A percentile compares a stretch with the other conserved stretches of the same genome.
phyloP scores from a whole-genome alignment of 2,113 vertebrate genomes.

The Rattus rattus region DNA sequence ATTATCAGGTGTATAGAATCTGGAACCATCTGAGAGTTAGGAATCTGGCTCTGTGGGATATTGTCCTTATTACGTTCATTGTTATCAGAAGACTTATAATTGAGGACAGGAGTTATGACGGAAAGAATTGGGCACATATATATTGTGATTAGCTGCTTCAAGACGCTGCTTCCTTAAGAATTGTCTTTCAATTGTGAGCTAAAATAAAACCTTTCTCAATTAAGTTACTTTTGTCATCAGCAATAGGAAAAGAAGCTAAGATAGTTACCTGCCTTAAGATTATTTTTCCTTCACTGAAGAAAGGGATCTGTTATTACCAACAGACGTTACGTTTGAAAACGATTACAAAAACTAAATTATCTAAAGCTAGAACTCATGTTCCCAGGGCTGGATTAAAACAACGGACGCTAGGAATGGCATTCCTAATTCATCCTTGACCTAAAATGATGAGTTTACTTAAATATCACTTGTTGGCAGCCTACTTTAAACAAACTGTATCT shows the following conservation, averaged over 20 bases:
- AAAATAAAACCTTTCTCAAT: background rate
- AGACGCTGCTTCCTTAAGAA: background rate
- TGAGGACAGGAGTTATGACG: background rate
- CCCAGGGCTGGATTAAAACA: background rate
- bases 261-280: background rate
- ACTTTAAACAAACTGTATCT: constrained; percentile 62
- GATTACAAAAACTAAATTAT: background rate
- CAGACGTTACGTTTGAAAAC: background rate
- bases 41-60: accelerated
- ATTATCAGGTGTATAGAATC: background rate
- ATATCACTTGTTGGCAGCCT: background rate
- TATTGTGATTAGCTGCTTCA: background rate
- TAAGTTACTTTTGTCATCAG: background rate
- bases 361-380: background rate
- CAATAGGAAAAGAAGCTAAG: background rate
- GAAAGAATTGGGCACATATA: background rate
- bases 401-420: background rate
- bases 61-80: background rate
- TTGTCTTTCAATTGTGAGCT: background rate
- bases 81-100: background rate
- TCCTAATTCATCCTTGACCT: background rate
- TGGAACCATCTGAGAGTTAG: background rate
- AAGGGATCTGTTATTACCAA: background rate
- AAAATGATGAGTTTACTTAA: background rate
- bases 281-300: background rate